Conservation (phyloP, 2,113 vertebrate genomes). For the Dryoscopus gambensis region DNA sequence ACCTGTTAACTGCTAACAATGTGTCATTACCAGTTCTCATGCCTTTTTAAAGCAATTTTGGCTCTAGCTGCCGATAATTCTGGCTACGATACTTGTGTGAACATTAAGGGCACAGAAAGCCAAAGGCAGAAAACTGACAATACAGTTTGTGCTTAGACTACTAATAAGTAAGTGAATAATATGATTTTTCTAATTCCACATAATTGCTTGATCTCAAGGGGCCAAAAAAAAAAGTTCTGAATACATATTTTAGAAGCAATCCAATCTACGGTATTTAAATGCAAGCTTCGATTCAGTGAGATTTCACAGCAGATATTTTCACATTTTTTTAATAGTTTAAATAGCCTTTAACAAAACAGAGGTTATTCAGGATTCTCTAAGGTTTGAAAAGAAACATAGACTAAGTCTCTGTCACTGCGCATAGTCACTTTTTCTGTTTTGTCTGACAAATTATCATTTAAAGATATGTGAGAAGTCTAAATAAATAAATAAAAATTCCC, state of each 20-base stretch:
- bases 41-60: constrained; percentile 80
- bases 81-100: constrained; percentile 80
- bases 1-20: constrained; percentile 85
- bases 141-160: constrained; percentile 77
- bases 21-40: constrained; percentile 76
- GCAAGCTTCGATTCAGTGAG: constrained; percentile 17
- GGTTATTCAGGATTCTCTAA: constrained; percentile 51
- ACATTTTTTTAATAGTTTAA: constrained; percentile 52
- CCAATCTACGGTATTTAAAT: constrained; percentile 58
- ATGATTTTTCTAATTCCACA: constrained; percentile 73
- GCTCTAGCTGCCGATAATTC: constrained; percentile 76
- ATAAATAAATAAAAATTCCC: constrained; percentile 63
- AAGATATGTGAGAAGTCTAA: constrained; percentile 58
- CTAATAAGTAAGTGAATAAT: constrained; percentile 75
- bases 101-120: constrained; percentile 79
- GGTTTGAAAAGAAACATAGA: constrained; percentile 19
- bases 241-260: constrained; percentile 67
- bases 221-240: constrained; percentile 64
- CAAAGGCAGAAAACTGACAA: constrained; percentile 80
- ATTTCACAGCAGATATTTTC: constrained; percentile 51
- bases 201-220: constrained; percentile 72
- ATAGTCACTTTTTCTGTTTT: constrained; percentile 41
- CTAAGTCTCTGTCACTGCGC: constrained; percentile 44
- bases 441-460: constrained; percentile 58
- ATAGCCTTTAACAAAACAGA: constrained; percentile 42